Base-by-base conservation (phyloP, 1,140 invertebrate species). In the Bacillus rossius region DNA sequence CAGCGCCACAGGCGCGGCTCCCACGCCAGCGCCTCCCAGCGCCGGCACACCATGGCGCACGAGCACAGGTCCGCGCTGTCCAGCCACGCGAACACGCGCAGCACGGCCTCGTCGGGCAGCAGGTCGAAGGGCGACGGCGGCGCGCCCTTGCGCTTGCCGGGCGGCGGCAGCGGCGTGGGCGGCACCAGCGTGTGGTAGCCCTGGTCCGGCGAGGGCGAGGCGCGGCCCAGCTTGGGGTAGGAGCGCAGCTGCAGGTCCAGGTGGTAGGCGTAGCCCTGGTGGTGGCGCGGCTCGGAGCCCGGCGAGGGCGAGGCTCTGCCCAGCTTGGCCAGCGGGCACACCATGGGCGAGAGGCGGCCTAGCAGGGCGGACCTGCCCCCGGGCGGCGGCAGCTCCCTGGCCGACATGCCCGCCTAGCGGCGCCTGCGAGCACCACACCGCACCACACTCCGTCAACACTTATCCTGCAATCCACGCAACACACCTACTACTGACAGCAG, bases 11-110 rank as follows among this genome's bases (percentile, higher is more conserved):
- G 74, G 1, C 78, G 73, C 3, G 88, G 88, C 13, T 87, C 84
- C 91, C 91, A 93, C 14, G 86, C 88, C 19, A 94, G 80, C 42
- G 84, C 78, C 70, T 91, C 89, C 77, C 93, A 93, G 22, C 88
- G 75, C 13, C 84, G 75, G 66, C 90, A 94, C 0, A 94, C 92
- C 10, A 89, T 79, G 0, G 91, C 86, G 70, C 89, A 82, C 17
- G 82, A 79, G 65, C 89, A 91, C 29, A 94, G 71, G 58, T 93
- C 88, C 55, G 84, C 84, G 43, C 87, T 89, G 61, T 84, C 78
- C n/a, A 92, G 74, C 78, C 84, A 86, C 29, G 81, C 81, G 59
- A 92, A 88, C 48, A 93, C 84, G 48, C 74, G 72, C 50, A 82
- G 66, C 23, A 83, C 69, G 10, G 81, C 67, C 19, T 80, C 78